A percentile compares a stretch with the other conserved stretches of the same genome.
Conservation (phyloP, 2,797 vertebrate species). For the Manis pentadactyla region DNA sequence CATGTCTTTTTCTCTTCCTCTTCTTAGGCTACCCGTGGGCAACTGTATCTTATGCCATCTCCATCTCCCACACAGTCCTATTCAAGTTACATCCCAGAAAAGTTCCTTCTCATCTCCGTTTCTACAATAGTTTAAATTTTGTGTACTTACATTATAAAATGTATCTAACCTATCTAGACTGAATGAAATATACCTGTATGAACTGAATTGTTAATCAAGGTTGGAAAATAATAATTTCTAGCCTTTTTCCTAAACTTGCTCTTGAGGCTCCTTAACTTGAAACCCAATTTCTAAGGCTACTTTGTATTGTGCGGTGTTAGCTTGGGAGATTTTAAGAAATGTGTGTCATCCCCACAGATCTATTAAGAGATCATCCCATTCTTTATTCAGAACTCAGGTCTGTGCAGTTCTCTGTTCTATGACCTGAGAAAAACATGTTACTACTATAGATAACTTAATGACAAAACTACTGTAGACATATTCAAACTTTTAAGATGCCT, state of each 20-base stretch:
- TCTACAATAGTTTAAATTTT: neutral
- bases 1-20: neutral
- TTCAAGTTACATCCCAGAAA: neutral
- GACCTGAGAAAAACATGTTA: neutral
- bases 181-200: neutral
- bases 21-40: neutral
- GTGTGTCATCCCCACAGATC: neutral
- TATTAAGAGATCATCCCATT: neutral
- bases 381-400: neutral
- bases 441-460: neutral
- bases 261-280: neutral
- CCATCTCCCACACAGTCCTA: neutral
- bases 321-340: neutral
- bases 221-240: neutral
- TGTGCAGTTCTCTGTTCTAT: neutral
- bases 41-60: neutral
- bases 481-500: conserved; percentile 7
- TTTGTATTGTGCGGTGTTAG: neutral
- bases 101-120: neutral
- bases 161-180: neutral
- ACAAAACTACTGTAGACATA: neutral
- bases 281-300: accelerated
- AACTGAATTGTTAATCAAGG: neutral
- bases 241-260: neutral
- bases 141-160: neutral